phyloP scores from a whole-genome alignment of 1,140 invertebrate genomes.

The Chionoecetes opilio region DNA sequence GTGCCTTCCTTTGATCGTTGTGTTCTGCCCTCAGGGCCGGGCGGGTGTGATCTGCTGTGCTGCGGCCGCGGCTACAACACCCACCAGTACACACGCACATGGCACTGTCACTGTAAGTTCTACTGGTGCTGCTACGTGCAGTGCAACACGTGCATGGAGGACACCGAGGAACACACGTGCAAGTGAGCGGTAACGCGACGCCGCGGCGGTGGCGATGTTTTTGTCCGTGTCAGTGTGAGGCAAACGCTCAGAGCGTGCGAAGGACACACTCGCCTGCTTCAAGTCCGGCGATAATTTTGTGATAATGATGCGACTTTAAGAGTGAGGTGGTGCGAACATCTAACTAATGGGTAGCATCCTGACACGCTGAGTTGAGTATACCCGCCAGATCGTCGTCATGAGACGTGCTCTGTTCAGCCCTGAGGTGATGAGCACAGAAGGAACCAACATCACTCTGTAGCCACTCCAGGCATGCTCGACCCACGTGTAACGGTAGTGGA shows the following conservation, averaged over 20 bases:
- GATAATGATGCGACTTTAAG: neutral
- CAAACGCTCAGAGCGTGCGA: neutral
- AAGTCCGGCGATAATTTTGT: neutral
- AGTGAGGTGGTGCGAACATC: neutral
- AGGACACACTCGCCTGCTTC: neutral
- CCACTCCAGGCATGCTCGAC: no score
- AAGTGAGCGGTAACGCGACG: constrained; percentile 85
- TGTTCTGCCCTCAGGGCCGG: constrained; percentile 86
- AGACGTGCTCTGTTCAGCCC: no score
- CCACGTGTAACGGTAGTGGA: no score
- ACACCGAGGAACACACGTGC: constrained; percentile 91
- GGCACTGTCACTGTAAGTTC: constrained; percentile 97
- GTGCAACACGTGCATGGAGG: constrained; percentile 93
- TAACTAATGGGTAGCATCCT: no score
- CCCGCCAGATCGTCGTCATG: no score
- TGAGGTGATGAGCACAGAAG: no score
- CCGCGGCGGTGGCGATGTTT: neutral
- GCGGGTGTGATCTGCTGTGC: constrained; percentile 91
- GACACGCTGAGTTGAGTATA: no score
- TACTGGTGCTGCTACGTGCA: constrained; percentile 98
- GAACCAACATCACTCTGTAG: no score
- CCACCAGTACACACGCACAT: constrained; percentile 86
- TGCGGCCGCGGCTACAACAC: constrained; percentile 94
- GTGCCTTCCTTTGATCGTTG: neutral
- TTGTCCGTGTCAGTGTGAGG: neutral